These are phyloP conservation scores for Drosophila sechellia DNA, from an alignment of 1,140 invertebrate species.

Conservation along the genomic window DNA sequence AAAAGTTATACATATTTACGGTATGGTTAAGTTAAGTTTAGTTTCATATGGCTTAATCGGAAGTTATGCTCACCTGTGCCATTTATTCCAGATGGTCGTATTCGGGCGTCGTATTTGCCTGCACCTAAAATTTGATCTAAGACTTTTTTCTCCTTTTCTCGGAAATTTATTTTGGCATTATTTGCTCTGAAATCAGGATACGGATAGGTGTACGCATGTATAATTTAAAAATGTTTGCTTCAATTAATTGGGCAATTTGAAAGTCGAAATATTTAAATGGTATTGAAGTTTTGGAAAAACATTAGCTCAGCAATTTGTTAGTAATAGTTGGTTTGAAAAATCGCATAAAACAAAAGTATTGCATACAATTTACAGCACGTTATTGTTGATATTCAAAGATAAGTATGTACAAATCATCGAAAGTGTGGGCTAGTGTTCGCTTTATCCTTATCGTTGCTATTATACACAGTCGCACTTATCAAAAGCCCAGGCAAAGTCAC, in stretches of 20 bases:
- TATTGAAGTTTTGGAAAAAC: slow-evolving; percentile 55
- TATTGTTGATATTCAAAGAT: slow-evolving; percentile 15
- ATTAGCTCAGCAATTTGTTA: slow-evolving; percentile 50
- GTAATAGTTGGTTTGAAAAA: slow-evolving; percentile 31
- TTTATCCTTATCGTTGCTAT: slow-evolving; percentile 43
- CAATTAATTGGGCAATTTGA: slow-evolving; percentile 27
- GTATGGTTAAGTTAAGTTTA: slow-evolving; percentile 21
- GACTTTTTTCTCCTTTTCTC: slow-evolving; percentile 97
- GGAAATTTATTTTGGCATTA: slow-evolving; percentile 92
- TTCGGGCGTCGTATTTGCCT: slow-evolving; percentile 95
- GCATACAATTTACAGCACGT: slow-evolving; percentile 70
- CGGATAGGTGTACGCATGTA: slow-evolving; percentile 84
- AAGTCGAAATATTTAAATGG: slow-evolving; percentile 27
- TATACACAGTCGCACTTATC: slow-evolving; percentile 84
- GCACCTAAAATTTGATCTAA: slow-evolving; percentile 96
- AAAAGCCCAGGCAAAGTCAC: slow-evolving; percentile 76
- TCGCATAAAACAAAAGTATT: slow-evolving; percentile 60
- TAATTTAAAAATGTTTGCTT: slow-evolving; percentile 69
- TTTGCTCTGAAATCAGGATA: slow-evolving; percentile 86
- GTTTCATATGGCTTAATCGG: background rate
- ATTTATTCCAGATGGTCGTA: slow-evolving; percentile 95
- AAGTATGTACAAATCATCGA: slow-evolving; percentile 68
- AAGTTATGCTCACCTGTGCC: slow-evolving; percentile 91
- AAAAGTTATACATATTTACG: slow-evolving; percentile 8
- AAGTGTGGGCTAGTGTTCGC: slow-evolving; percentile 27